These are phyloP conservation scores for Melanotaenia trifasciata DNA, from an alignment of 2,797 vertebrate genomes.

Conservation along the genomic window DNA sequence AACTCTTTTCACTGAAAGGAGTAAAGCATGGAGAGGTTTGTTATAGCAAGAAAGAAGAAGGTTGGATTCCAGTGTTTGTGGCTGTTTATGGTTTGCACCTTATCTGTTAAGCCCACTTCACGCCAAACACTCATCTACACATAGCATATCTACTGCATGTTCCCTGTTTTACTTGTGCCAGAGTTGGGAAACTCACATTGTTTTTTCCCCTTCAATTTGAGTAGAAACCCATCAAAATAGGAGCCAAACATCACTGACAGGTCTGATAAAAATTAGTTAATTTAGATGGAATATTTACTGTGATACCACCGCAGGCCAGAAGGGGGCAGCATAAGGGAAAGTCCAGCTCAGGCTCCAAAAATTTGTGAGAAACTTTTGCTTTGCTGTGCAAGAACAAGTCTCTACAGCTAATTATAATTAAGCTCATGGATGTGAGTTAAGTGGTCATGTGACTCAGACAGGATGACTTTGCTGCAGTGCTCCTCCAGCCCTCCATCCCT, in stretches of 20 bases:
- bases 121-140: neutral
- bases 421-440: constrained; percentile 21
- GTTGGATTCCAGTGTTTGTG: constrained; percentile 1
- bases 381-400: constrained; percentile 1
- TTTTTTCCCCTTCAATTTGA: neutral
- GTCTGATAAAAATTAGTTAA: neutral
- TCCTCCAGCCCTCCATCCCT: constrained; percentile 15
- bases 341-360: constrained; percentile 18
- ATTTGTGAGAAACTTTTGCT: neutral
- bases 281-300: neutral
- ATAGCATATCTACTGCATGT: neutral
- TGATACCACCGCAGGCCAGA: constrained; percentile 35
- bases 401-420: constrained; percentile 36
- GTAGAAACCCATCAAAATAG: neutral
- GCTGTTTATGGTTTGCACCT: neutral
- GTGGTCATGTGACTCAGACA: constrained; percentile 50
- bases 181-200: neutral
- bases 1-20: constrained; percentile 57
- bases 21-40: constrained; percentile 43
- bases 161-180: neutral
- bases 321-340: constrained; percentile 51
- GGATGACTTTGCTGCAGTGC: constrained; percentile 49
- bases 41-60: constrained; percentile 29
- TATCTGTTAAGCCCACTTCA: neutral
- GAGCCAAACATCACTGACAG: neutral